Evolutionary conservation across 2,113 vertebrate species (phyloP).

Genomic region (Corythaeola cristata): DNA sequence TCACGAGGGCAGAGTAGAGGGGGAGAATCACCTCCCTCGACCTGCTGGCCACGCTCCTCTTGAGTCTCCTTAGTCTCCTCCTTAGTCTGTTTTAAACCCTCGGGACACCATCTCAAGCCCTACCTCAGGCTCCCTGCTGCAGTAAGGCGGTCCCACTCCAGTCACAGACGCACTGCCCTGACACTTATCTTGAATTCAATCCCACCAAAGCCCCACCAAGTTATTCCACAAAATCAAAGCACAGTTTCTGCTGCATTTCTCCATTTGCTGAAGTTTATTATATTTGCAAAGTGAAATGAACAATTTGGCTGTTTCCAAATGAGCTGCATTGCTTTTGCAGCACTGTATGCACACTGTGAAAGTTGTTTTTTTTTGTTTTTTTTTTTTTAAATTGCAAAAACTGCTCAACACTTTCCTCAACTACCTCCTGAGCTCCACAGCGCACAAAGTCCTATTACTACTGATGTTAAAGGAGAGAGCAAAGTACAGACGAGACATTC

Average conservation of each 20-base stretch:
- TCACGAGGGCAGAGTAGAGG: too few relatives aligned
- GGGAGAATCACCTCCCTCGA: too few relatives aligned
- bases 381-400: not conserved
- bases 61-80: too few relatives aligned
- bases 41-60: too few relatives aligned
- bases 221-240: not conserved
- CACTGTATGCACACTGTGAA: not conserved
- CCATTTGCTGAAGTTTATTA: not conserved
- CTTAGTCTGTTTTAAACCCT: not conserved
- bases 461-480: not conserved
- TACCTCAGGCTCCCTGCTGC: not conserved
- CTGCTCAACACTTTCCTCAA: not conserved
- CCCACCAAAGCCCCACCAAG: not conserved
- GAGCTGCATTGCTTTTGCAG: not conserved
- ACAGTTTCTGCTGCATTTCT: not conserved
- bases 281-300: not conserved
- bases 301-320: not conserved
- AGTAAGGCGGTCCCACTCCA: not conserved
- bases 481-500: not conserved
- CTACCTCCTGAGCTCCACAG: not conserved
- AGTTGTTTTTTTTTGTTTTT: too few relatives aligned
- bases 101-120: not conserved
- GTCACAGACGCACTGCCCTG: not conserved
- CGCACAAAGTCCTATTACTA: not conserved
- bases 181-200: not conserved